Evolutionary conservation across 92 coral and sea anemone species (phyloP).

Genomic region (Parazoanthus atlanticus): DNA sequence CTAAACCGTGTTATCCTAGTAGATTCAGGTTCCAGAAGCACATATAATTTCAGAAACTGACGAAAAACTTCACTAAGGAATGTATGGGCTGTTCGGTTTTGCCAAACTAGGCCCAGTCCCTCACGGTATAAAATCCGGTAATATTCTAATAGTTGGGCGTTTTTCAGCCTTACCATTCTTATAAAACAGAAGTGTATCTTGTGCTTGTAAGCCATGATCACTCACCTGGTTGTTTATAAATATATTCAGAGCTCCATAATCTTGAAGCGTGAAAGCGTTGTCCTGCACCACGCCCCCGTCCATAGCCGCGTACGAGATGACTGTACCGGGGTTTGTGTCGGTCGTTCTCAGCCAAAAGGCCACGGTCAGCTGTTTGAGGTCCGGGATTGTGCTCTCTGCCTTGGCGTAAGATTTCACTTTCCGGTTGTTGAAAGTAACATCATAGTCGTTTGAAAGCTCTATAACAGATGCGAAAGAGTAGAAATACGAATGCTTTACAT

Average conservation of each 20-base stretch:
- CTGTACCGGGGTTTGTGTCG: conserved; percentile 72
- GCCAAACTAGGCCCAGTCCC: too few species aligned
- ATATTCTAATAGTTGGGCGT: too few species aligned
- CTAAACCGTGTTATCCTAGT: too few species aligned
- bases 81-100: too few species aligned
- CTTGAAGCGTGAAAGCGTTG: conserved; percentile 81
- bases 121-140: too few species aligned
- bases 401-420: conserved; percentile 52
- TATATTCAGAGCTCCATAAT: conserved; percentile 52
- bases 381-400: conserved; percentile 63
- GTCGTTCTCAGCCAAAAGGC: conserved; percentile 80
- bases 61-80: too few species aligned
- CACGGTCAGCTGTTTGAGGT: conserved; percentile 61
- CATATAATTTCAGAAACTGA: too few species aligned
- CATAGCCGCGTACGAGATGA: conserved; percentile 67
- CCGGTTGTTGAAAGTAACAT: conserved; percentile 68
- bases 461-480: not conserved
- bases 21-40: too few species aligned
- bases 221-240: conserved; percentile 65
- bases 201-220: not conserved
- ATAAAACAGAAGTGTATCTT: too few species aligned
- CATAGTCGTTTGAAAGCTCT: conserved; percentile 78
- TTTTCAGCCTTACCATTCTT: too few species aligned
- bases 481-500: too few species aligned
- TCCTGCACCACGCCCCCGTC: conserved; percentile 67